Conservation (phyloP, 2,888 invertebrate species). For the Tetrapedia diversipes region DNA sequence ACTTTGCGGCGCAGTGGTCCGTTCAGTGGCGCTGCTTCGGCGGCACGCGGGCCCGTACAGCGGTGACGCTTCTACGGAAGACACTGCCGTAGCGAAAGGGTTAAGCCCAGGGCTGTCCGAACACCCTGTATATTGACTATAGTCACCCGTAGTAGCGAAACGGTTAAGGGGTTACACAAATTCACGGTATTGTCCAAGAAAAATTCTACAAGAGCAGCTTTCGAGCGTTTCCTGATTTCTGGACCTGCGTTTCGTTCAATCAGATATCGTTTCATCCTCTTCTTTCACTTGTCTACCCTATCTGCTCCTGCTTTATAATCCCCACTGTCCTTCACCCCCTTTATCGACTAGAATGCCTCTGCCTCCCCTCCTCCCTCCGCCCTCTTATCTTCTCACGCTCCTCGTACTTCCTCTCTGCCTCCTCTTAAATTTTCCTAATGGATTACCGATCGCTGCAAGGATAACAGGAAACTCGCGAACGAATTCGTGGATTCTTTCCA, state of each 20-base stretch:
- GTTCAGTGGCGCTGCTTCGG: too few relatives aligned
- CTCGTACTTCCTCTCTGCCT: not conserved
- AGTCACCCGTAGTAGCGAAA: too few relatives aligned
- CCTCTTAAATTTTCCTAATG: slow-evolving; percentile 14
- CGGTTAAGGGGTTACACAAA: too few relatives aligned
- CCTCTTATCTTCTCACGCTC: slow-evolving; percentile 2
- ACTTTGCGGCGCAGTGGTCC: too few relatives aligned
- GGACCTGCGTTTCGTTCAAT: not conserved
- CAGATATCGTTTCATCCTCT: not conserved
- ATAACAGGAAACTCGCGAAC: slow-evolving; percentile 28
- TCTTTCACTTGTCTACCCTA: not conserved
- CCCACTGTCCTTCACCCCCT: not conserved
- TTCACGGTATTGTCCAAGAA: too few relatives aligned
- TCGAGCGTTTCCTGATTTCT: not conserved
- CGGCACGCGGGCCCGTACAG: too few relatives aligned
- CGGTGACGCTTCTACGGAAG: too few relatives aligned
- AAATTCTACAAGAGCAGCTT: too few relatives aligned
- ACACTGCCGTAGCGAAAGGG: too few relatives aligned
- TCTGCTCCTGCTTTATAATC: not conserved
- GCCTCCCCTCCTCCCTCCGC: slow-evolving; percentile 2
- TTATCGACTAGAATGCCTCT: slow-evolving; percentile 28
- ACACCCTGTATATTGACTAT: too few relatives aligned
- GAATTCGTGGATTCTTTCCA: slow-evolving; percentile 30
- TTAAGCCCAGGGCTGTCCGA: too few relatives aligned
- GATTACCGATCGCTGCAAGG: slow-evolving; percentile 16